Conservation (phyloP, 2,888 invertebrate species). For the Apoderus coryli region DNA sequence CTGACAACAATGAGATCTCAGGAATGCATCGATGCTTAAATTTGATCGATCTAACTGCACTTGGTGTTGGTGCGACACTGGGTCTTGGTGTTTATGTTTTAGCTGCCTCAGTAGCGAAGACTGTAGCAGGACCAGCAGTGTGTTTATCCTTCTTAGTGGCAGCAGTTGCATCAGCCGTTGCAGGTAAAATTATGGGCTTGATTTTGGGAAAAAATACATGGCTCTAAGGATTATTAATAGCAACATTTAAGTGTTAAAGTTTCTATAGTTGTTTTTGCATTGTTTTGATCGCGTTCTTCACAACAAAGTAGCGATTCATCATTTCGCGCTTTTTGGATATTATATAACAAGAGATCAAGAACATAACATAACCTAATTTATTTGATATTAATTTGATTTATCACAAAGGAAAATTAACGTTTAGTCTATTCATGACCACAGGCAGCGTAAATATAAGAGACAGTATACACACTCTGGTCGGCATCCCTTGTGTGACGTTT, state of each 20-base stretch:
- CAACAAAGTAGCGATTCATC: no score
- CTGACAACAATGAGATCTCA: conserved; percentile 25
- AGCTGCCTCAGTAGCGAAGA: conserved; percentile 76
- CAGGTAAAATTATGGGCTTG: conserved; percentile 43
- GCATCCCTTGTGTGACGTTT: no score
- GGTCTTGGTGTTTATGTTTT: conserved; percentile 92
- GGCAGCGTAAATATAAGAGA: no score
- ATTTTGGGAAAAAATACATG: background rate
- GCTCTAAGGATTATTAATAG: background rate
- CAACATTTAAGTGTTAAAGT: conserved; percentile 1
- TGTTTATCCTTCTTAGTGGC: conserved; percentile 83
- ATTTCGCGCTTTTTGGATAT: no score
- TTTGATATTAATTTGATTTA: no score
- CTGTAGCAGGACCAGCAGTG: conserved; percentile 82
- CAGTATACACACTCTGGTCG: no score
- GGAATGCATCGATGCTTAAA: conserved; percentile 54
- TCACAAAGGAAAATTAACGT: no score
- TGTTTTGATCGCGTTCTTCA: no score
- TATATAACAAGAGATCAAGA: no score
- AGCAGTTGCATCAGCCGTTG: conserved; percentile 83
- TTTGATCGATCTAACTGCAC: conserved; percentile 69
- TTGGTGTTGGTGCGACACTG: conserved; percentile 78
- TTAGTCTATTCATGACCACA: no score
- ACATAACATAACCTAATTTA: no score
- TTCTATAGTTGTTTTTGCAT: no score